A percentile compares a stretch with the other conserved stretches of the same genome.
Conservation (phyloP, 1,140 invertebrate species). For the Hycleus cichorii region DNA sequence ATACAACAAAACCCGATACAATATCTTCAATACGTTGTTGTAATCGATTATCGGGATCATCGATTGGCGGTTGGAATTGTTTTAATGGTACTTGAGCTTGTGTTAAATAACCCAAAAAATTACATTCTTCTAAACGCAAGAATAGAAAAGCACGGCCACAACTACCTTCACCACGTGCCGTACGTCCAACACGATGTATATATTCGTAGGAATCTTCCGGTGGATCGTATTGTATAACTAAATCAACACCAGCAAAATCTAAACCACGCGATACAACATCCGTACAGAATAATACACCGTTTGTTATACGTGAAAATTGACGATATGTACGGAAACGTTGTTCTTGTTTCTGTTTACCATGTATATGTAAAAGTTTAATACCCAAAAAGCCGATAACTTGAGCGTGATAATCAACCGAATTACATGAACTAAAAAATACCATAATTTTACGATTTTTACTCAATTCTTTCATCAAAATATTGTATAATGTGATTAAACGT, state of each 20-base stretch:
- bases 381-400: slow-evolving; percentile 79
- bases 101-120: background rate
- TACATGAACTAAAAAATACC: slow-evolving; percentile 97
- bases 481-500: slow-evolving; percentile 88
- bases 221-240: slow-evolving; percentile 10
- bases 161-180: slow-evolving; percentile 1
- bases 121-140: background rate
- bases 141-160: background rate
- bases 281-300: slow-evolving; percentile 89
- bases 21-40: slow-evolving; percentile 89
- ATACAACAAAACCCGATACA: slow-evolving; percentile 89
- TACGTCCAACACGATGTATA: slow-evolving; percentile 8
- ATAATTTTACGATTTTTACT: slow-evolving; percentile 92
- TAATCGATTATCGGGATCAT: slow-evolving; percentile 82
- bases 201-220: slow-evolving; percentile 7
- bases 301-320: slow-evolving; percentile 90
- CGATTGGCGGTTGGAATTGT: slow-evolving; percentile 54
- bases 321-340: slow-evolving; percentile 96
- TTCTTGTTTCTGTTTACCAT: slow-evolving; percentile 95
- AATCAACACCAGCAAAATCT: slow-evolving; percentile 62
- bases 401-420: slow-evolving; percentile 93
- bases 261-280: slow-evolving; percentile 95
- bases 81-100: background rate
- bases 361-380: slow-evolving; percentile 3
- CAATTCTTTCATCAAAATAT: slow-evolving; percentile 92